Evolutionary conservation across 2,888 invertebrate species (phyloP), one percentile per base, ranked within the genome.

Genomic region (Saturnia pavonia): DNA sequence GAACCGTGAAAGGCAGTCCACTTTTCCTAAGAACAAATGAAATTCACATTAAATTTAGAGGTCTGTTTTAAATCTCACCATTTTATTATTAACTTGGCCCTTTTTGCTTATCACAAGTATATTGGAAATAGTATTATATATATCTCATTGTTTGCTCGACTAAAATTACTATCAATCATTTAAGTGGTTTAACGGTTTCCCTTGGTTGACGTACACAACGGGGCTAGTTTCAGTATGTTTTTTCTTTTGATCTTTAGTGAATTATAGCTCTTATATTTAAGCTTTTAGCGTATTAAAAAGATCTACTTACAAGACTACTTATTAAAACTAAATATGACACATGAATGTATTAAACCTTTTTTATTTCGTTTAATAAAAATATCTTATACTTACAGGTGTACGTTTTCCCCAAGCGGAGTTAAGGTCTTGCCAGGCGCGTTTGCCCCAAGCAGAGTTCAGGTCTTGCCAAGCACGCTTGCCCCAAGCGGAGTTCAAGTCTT

Each of bases 1-100:
- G 96, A 95, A 22, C 95, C 95, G 83, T 95, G 95, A 84, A 96
- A 94, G 78, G 95, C 95, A 48, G 95, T 94, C 96, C 96, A 96
- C 74, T 90, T 95, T 75, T 95, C 94, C 91, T 96, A 94, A 27
- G 78, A 66, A 68, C 42, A n/a, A 65, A n/a, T 16, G 16, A 16
- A 25, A 60, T n/a, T 60, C 25, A 14, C 27, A 27, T 27, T 14
- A 60, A 1, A 60, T 60, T 22, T 54, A 22, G 22, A 11, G 2
- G 1, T 8, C 9, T 22, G 11, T 54, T 54, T 54, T 54, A 22
- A 22, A 27, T 60, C 12, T 60, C 25, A 22, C 22, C 1, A 9
- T n/a, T n/a, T n/a, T 51, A 16, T 0, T 6, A n/a, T 54, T 54
- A 7, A n/a, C 9, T 9, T 22, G 22, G 8, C 22, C 19, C 9